phyloP scores from a whole-genome alignment of 2,888 invertebrate genomes.

The Pseudococcus jackbeardsleyi region DNA sequence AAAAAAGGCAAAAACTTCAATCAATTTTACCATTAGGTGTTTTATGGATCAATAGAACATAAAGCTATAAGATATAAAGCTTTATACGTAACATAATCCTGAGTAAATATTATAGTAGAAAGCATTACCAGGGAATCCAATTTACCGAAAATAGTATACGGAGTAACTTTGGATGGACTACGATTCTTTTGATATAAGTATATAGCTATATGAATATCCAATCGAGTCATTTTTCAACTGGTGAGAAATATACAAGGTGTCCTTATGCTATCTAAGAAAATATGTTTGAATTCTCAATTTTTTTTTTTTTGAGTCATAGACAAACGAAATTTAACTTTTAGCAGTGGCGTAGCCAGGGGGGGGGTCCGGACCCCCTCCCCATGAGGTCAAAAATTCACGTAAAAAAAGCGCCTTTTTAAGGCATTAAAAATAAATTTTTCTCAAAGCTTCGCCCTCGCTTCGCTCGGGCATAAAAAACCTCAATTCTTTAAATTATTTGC shows the following conservation, averaged over 20 bases:
- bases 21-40: background rate
- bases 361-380: too few relatives aligned
- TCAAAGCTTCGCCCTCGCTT: too few relatives aligned
- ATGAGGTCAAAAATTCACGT: too few relatives aligned
- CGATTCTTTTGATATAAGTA: background rate
- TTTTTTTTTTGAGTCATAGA: too few relatives aligned
- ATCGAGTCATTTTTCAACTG: background rate
- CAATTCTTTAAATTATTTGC: too few relatives aligned
- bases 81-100: background rate
- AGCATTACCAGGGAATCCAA: background rate
- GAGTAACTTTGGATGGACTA: background rate
- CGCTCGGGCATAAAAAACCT: too few relatives aligned
- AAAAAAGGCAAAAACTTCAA: background rate
- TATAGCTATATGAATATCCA: background rate
- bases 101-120: background rate
- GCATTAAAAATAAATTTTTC: too few relatives aligned
- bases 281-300: background rate
- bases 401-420: too few relatives aligned
- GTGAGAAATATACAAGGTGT: too few relatives aligned
- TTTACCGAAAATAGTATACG: background rate
- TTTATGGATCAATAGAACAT: background rate
- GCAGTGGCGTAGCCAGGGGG: too few relatives aligned
- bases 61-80: background rate
- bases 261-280: too few relatives aligned
- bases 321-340: too few relatives aligned